These are phyloP conservation scores for Thunnus thynnus DNA, from an alignment of 2,113 vertebrate genomes.

Conservation along the genomic window DNA sequence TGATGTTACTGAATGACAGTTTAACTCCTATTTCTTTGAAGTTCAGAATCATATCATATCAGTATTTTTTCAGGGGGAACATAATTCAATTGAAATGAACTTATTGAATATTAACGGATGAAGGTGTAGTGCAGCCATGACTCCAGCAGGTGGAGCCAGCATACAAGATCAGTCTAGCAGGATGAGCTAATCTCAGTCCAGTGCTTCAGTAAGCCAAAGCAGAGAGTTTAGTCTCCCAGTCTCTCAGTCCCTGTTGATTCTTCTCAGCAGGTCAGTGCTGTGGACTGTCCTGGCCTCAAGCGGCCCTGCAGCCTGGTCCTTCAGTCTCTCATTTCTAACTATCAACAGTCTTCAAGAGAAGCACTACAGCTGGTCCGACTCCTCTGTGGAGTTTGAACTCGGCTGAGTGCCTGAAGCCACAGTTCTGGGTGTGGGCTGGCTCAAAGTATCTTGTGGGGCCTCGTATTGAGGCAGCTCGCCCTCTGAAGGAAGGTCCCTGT, in stretches of 20 bases:
- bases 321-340: conserved; percentile 26
- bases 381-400: conserved; percentile 44
- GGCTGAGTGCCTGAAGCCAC: conserved; percentile 30
- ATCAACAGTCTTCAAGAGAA: conserved; percentile 6
- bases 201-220: conserved; percentile 23
- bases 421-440: conserved; percentile 59
- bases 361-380: conserved; percentile 67
- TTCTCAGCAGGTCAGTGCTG: conserved; percentile 30
- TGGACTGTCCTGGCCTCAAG: conserved; percentile 21
- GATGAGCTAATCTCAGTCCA: conserved; percentile 22
- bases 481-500: conserved; percentile 84
- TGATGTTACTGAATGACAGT: neutral
- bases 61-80: neutral
- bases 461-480: conserved; percentile 92
- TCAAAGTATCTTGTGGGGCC: conserved; percentile 53
- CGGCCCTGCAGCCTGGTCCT: conserved; percentile 38
- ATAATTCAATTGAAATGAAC: neutral
- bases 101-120: neutral
- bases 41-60: neutral
- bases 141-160: conserved; percentile 71
- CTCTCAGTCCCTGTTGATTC: conserved; percentile 29
- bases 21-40: conserved; percentile 16
- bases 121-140: conserved; percentile 30
- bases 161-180: conserved; percentile 36
- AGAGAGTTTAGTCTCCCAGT: conserved; percentile 9